Base-by-base conservation (phyloP, 2,888 invertebrate genomes). In the Conistra vaccinii region DNA sequence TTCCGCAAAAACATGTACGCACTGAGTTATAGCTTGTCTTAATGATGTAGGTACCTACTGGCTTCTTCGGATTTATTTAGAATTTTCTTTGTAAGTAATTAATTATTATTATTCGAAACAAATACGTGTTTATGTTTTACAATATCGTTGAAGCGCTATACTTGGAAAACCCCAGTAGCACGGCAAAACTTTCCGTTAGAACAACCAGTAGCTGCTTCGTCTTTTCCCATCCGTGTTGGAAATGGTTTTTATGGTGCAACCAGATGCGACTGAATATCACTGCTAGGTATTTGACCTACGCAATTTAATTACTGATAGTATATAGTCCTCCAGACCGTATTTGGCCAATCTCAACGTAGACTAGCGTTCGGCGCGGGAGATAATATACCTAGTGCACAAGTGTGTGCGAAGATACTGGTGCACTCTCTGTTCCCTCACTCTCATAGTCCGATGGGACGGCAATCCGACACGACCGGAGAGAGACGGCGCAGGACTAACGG, bases 1-100 rank as follows among this genome's bases (percentile, higher is more conserved):
- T 88, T 88, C 90, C 88, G 87, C 77, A 87, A 88, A 88, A 85
- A 88, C 80, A 76, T 77, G 35, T 65, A 62, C 71, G 39, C 61
- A 71, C 61, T 78, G 83, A 87, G 70, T 85, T 78, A 87, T 81
- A 76, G 58, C 72, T 73, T 62, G 76, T 82, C 70, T 85, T 82
- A 81, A 86, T 86, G 67, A 39, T 73, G 23, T n/a, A n/a, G n/a
- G n/a, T 74, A 69, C 69, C 20, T 70, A 68, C 74, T n/a, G 39
- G 60, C 66, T 78, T 68, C 32, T 29, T 58, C 42, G 48, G 26
- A 42, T 45, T 65, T 76, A 32, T 32, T 61, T 61, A 73, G 39
- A 62, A n/a, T 73, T 76, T 60, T 1, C 57, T 48, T 60, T 1
- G 51, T 48, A 48, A 61, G 42, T 20, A 71, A 45, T 39, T 61